These are phyloP conservation scores for Osmerus mordax DNA, from an alignment of 2,113 vertebrate genomes.

Conservation along the genomic window DNA sequence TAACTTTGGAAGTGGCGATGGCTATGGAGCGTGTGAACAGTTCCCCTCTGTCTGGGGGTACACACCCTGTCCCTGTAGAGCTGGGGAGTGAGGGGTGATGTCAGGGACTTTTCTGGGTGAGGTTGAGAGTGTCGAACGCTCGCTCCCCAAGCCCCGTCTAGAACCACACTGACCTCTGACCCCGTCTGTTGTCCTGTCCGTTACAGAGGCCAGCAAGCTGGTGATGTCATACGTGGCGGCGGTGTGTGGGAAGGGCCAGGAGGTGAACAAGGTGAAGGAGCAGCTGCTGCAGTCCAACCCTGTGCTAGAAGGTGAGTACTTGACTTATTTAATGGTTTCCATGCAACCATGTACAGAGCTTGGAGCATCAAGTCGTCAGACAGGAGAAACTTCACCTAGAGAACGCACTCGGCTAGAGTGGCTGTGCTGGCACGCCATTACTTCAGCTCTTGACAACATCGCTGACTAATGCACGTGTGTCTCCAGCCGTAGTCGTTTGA, in stretches of 20 bases:
- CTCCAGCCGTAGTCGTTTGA: no score
- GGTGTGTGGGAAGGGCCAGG: slow-evolving; percentile 96
- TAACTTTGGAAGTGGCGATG: slow-evolving; percentile 24
- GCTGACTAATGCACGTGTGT: no score
- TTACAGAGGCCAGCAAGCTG: slow-evolving; percentile 96
- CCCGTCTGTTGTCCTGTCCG: slow-evolving; percentile 39
- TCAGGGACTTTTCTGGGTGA: slow-evolving; percentile 58
- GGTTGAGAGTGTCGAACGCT: neutral
- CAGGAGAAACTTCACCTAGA: no score
- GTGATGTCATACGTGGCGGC: slow-evolving; percentile 99
- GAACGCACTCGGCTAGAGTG: no score
- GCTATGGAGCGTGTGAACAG: slow-evolving; percentile 10
- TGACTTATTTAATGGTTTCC: neutral
- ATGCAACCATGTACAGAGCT: neutral
- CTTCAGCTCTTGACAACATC: no score
- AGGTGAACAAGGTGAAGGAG: slow-evolving; percentile 99
- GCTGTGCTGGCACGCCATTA: no score
- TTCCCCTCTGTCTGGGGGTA: slow-evolving; percentile 18
- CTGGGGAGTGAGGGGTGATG: slow-evolving; percentile 47
- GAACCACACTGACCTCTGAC: slow-evolving; percentile 19
- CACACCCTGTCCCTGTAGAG: slow-evolving; percentile 36
- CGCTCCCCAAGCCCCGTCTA: slow-evolving; percentile 36
- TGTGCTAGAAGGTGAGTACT: slow-evolving; percentile 91
- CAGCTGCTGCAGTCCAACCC: slow-evolving; percentile 98
- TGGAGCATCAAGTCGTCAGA: neutral